Base-by-base conservation (phyloP, 2,888 invertebrate species). In the Philereme transversata region DNA sequence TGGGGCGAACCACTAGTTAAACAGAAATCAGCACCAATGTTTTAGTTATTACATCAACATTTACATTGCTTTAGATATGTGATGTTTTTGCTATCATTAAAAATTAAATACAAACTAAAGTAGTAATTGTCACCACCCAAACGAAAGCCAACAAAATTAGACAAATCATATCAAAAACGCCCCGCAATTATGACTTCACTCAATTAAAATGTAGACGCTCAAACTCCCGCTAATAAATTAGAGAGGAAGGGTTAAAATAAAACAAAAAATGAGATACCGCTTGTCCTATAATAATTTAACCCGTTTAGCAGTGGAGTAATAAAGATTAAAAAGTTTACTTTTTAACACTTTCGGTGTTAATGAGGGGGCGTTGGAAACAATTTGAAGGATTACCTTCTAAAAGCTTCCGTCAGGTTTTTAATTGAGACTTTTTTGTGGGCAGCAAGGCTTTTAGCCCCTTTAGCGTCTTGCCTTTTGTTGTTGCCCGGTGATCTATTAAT, bases 251-350 rank as follows among this genome's bases (percentile, higher is more conserved):
- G 90, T 88, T 86, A 83, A 83, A 79, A 78, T 86, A 83, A 83
- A 79, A 78, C 81, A 84, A 84, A 90, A 91, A 88, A 88, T 82
- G 83, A 84, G 84, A 85, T 84, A 81, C 76, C 79, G 81, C 82
- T 65, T 88, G 87, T 87, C 81, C 86, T 85, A 84, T 91, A 90
- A 91, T 88, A 89, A 89, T 89, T 80, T 91, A 91, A 92, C 88
- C 85, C 90, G 89, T 91, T 92, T 92, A 92, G 85, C 89, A 85
- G 87, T 85, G 81, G 83, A 88, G 90, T 90, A 90, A 92, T 92
- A 92, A 92, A 92, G 92, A 92, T 92, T 92, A 92, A 92, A 90
- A 92, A 92, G 91, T 91, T 91, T 90, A 89, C 89, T 90, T 90
- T 90, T 92, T 91, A 92, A 92, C 92, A 92, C 92, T 92, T 88